phyloP scores from a whole-genome alignment of 2,797 vertebrate genomes.

The Myotis pilosus region DNA sequence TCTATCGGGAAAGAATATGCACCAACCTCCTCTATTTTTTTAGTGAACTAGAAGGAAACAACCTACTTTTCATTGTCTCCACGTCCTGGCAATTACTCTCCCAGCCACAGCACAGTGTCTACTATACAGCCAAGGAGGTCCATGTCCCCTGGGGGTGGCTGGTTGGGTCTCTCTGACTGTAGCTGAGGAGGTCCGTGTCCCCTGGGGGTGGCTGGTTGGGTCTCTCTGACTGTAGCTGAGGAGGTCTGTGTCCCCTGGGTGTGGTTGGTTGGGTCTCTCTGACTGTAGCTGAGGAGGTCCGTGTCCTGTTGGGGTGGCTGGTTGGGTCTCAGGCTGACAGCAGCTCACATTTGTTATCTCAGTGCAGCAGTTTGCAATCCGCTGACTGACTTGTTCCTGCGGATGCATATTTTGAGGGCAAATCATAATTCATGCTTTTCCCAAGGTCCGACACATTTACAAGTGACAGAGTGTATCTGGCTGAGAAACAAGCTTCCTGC shows the following conservation, averaged over 20 bases:
- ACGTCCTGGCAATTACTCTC: not conserved
- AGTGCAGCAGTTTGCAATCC: not conserved
- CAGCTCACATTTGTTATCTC: not conserved
- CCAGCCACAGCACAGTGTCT: rapidly evolving
- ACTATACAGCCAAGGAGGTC: not conserved
- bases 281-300: not conserved
- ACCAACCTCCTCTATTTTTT: not conserved
- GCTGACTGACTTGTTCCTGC: not conserved
- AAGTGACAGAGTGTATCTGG: not conserved
- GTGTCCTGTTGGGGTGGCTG: not conserved
- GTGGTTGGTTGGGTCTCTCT: not conserved
- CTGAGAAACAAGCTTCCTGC: not conserved
- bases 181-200: not conserved
- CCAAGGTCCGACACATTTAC: not conserved
- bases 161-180: not conserved
- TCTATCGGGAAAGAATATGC: not conserved
- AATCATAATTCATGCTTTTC: not conserved
- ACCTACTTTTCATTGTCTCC: not conserved
- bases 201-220: too few species aligned
- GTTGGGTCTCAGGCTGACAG: not conserved
- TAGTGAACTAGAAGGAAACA: not conserved
- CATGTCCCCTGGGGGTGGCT: rapidly evolving
- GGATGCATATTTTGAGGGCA: not conserved
- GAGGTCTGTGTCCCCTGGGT: not conserved
- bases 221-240: not conserved